These are phyloP conservation scores for Eueremaeus valkanovi DNA, from an alignment of 2,888 invertebrate species.

Conservation along the genomic window DNA sequence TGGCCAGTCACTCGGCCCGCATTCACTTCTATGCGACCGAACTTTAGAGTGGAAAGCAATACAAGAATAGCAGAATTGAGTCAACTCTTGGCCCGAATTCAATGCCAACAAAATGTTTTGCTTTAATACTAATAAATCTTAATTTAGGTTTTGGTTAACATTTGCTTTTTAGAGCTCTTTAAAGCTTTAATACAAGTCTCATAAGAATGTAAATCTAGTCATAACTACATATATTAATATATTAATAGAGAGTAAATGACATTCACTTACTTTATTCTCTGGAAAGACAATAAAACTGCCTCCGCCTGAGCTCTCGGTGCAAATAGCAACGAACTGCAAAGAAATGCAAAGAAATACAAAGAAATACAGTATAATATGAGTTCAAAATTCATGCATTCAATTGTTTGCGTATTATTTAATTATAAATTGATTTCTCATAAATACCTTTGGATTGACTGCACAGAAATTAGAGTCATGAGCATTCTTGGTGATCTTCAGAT, in stretches of 20 bases:
- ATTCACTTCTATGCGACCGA: slow-evolving; percentile 88
- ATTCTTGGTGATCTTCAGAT: slow-evolving; percentile 85
- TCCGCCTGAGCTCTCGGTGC: slow-evolving; percentile 63
- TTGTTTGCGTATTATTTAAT: background rate
- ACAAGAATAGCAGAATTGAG: slow-evolving; percentile 20
- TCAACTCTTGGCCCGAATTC: background rate
- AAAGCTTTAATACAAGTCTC: too few relatives aligned
- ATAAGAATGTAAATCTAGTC: too few relatives aligned
- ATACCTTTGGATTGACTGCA: slow-evolving; percentile 85
- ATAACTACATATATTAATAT: background rate
- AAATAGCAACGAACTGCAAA: slow-evolving; percentile 40
- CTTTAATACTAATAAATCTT: background rate
- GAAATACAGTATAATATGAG: too few relatives aligned
- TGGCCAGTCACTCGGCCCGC: slow-evolving; percentile 93
- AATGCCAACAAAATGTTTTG: background rate
- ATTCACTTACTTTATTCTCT: slow-evolving; percentile 71
- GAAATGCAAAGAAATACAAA: background rate
- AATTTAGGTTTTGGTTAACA: background rate
- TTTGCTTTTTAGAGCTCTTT: background rate
- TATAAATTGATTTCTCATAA: background rate
- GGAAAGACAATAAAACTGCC: slow-evolving; percentile 93
- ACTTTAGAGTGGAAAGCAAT: slow-evolving; percentile 58
- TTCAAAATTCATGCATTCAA: too few relatives aligned
- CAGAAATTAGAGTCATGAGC: slow-evolving; percentile 98
- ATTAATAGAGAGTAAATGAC: too few relatives aligned